Evolutionary conservation across 2,888 invertebrate species (phyloP).

Genomic region (Galerucella nymphaeae): DNA sequence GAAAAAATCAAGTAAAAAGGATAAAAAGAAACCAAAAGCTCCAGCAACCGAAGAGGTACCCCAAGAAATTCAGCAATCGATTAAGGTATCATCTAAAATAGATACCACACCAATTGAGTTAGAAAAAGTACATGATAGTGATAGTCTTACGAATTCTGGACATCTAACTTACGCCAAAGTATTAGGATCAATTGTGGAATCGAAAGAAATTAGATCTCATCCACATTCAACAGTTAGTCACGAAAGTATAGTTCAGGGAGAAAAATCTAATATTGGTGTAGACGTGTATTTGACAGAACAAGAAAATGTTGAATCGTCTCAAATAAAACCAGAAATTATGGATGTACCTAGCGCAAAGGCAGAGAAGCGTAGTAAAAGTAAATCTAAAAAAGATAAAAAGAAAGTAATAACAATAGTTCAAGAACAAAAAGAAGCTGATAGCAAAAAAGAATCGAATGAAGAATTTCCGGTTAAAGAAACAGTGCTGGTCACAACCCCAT

Average conservation of each 20-base stretch:
- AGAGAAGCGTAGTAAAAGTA: neutral
- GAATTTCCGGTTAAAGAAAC: neutral
- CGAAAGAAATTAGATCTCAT: neutral
- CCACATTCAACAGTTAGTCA: neutral
- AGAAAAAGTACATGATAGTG: slow-evolving; percentile 1
- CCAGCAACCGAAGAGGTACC: neutral
- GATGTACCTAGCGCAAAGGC: neutral
- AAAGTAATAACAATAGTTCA: neutral
- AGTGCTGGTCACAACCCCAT: neutral
- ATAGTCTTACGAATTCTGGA: neutral
- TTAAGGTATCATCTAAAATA: neutral
- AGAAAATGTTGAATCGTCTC: neutral
- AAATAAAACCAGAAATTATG: neutral
- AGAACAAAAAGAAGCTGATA: neutral
- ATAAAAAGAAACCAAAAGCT: neutral
- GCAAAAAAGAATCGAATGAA: neutral
- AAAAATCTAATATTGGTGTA: neutral
- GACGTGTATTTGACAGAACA: neutral
- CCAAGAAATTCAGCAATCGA: neutral
- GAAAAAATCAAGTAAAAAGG: neutral
- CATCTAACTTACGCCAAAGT: neutral
- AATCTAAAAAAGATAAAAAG: slow-evolving; percentile 3
- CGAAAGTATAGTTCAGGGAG: neutral
- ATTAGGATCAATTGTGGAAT: neutral
- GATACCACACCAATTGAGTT: neutral